Evolutionary conservation across 2,888 invertebrate genomes (phyloP).

Genomic region (Anoncus sp.): DNA sequence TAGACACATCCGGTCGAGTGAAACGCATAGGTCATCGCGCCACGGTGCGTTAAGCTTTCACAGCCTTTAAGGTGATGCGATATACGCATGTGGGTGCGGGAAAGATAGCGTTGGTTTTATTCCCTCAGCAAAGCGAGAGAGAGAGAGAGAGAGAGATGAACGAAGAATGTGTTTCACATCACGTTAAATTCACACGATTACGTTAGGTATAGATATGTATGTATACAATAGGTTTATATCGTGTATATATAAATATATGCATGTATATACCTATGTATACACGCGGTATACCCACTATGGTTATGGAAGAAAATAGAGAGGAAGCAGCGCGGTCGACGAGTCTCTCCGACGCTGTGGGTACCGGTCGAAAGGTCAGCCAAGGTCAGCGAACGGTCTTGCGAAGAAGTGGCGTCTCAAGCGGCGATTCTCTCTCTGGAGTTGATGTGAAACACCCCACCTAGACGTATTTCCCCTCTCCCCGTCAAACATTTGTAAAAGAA

Average conservation of each 20-base stretch:
- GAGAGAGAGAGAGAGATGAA: conserved; percentile 1
- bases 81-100: conserved; percentile 18
- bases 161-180: conserved; percentile 21
- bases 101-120: conserved; percentile 9
- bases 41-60: conserved; percentile 30
- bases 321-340: conserved; percentile 44
- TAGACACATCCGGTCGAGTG: conserved; percentile 50
- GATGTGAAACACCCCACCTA: conserved; percentile 46
- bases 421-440: conserved; percentile 32
- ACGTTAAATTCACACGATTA: conserved; percentile 59
- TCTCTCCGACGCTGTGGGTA: conserved; percentile 54
- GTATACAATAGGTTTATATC: neutral
- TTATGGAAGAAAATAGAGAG: conserved; percentile 42
- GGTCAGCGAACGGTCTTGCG: conserved; percentile 67
- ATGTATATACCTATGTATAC: neutral
- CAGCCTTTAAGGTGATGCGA: conserved; percentile 26
- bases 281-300: conserved; percentile 6
- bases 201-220: neutral
- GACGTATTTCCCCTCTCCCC: conserved; percentile 29
- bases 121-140: neutral
- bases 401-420: conserved; percentile 55
- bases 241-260: neutral
- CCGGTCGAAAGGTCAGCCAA: conserved; percentile 69
- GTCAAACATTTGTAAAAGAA: conserved; percentile 27
- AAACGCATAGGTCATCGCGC: conserved; percentile 51